Evolutionary conservation across 2,888 invertebrate species (phyloP).

Genomic region (Drosophila acutilabella): DNA sequence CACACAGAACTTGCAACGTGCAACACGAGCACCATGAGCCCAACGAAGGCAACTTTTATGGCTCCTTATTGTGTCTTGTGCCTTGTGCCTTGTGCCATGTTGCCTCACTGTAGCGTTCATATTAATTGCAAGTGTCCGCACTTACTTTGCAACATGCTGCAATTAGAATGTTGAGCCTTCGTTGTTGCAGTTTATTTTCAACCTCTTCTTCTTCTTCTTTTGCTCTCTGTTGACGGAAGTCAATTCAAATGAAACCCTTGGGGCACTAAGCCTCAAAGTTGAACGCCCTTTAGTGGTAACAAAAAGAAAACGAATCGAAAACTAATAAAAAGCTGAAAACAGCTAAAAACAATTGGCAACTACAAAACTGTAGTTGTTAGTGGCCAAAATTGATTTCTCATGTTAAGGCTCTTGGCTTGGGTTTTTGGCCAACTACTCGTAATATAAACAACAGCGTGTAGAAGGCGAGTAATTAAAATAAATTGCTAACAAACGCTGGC

Average conservation of each 20-base stretch:
- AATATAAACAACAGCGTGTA: constrained; percentile 46
- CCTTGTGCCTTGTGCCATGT: constrained; percentile 34
- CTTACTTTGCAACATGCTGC: constrained; percentile 79
- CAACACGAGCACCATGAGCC: constrained; percentile 31
- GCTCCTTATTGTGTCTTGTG: constrained; percentile 26
- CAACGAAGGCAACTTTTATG: constrained; percentile 47
- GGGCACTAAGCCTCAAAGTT: constrained; percentile 40
- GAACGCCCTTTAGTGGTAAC: constrained; percentile 40
- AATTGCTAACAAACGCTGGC: constrained; percentile 56
- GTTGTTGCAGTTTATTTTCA: background rate
- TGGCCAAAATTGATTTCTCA: constrained; percentile 75
- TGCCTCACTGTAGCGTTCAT: constrained; percentile 59
- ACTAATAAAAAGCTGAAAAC: background rate
- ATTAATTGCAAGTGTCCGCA: constrained; percentile 82
- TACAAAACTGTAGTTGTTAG: constrained; percentile 25
- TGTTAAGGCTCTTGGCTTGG: constrained; percentile 53
- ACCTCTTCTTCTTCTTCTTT: background rate
- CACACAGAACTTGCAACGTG: constrained; percentile 32
- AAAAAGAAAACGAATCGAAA: background rate
- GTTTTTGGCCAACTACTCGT: constrained; percentile 40
- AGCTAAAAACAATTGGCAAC: constrained; percentile 14
- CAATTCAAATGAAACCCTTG: constrained; percentile 69
- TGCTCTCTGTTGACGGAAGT: constrained; percentile 69
- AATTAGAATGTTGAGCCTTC: constrained; percentile 69
- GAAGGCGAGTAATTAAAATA: constrained; percentile 69